Evolutionary conservation across 2,888 invertebrate genomes (phyloP).

Genomic region (Eupithecia subumbrata): DNA sequence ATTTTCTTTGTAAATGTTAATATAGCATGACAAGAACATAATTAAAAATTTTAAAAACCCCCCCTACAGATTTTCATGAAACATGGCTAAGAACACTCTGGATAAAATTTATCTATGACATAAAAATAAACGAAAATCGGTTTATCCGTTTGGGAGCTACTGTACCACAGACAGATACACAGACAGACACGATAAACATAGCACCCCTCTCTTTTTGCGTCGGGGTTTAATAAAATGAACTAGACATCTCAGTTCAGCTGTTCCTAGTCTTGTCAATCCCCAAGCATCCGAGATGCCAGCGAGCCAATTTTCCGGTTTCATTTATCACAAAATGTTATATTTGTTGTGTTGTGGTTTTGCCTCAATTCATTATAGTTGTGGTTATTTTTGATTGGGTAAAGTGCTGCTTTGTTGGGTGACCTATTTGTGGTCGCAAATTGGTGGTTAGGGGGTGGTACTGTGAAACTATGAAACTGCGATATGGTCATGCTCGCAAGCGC

Average conservation of each 20-base stretch:
- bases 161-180: too few species aligned
- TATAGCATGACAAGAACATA: too few species aligned
- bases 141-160: too few species aligned
- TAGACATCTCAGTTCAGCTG: slow-evolving; percentile 20
- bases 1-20: too few species aligned
- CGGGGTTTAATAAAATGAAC: slow-evolving; percentile 7
- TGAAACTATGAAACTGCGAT: neutral
- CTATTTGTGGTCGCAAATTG: slow-evolving; percentile 17
- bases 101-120: too few species aligned
- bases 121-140: too few species aligned
- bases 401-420: slow-evolving; percentile 18
- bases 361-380: slow-evolving; percentile 39
- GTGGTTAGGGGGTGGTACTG: neutral
- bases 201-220: too few species aligned
- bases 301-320: slow-evolving; percentile 64
- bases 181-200: too few species aligned
- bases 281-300: slow-evolving; percentile 56
- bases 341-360: slow-evolving; percentile 50
- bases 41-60: too few species aligned
- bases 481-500: neutral
- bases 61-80: too few species aligned
- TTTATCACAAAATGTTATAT: slow-evolving; percentile 68
- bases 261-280: slow-evolving; percentile 32
- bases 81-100: too few species aligned
- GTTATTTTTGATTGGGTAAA: slow-evolving; percentile 33